Percentiles rank a stretch among this genome's conserved stretches.
These are phyloP conservation scores for Aquatica leii DNA, from an alignment of 2,888 invertebrate genomes.

Conservation along the genomic window DNA sequence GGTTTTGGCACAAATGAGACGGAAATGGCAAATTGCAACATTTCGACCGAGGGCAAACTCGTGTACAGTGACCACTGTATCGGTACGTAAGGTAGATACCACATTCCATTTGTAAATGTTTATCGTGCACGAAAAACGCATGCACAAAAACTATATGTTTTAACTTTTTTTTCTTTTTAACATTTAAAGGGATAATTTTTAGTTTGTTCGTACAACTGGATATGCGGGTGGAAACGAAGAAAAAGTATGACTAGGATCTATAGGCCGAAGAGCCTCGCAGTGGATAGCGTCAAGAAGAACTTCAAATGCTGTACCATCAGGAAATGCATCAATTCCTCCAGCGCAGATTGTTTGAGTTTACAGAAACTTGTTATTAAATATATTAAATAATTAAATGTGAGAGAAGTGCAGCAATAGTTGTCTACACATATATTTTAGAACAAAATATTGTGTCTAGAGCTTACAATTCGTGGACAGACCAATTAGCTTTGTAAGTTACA, in stretches of 20 bases:
- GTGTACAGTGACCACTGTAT: constrained; percentile 86
- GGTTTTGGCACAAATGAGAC: constrained; percentile 81
- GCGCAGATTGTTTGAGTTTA: constrained; percentile 50
- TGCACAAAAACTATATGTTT: background rate
- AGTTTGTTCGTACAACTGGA: constrained; percentile 80
- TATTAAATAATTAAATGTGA: no score
- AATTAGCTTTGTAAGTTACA: constrained; percentile 1
- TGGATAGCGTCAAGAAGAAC: constrained; percentile 55
- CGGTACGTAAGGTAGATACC: constrained; percentile 71
- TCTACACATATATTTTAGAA: no score
- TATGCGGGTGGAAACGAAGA: constrained; percentile 76
- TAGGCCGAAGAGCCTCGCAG: constrained; percentile 54
- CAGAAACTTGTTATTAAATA: background rate
- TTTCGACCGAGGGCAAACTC: constrained; percentile 84
- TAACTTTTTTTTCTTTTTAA: background rate
- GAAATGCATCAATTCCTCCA: constrained; percentile 54
- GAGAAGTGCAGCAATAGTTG: no score
- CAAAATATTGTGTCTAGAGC: no score
- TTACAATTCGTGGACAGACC: background rate
- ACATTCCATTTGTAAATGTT: background rate
- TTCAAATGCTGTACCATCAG: constrained; percentile 46
- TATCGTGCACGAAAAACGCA: background rate
- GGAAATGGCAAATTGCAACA: constrained; percentile 78
- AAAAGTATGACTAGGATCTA: constrained; percentile 81
- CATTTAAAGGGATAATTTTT: constrained; percentile 47